Evolutionary conservation across 2,113 vertebrate genomes (phyloP), one percentile per base, ranked within the genome.

Genomic region (Lepisosteus oculatus): DNA sequence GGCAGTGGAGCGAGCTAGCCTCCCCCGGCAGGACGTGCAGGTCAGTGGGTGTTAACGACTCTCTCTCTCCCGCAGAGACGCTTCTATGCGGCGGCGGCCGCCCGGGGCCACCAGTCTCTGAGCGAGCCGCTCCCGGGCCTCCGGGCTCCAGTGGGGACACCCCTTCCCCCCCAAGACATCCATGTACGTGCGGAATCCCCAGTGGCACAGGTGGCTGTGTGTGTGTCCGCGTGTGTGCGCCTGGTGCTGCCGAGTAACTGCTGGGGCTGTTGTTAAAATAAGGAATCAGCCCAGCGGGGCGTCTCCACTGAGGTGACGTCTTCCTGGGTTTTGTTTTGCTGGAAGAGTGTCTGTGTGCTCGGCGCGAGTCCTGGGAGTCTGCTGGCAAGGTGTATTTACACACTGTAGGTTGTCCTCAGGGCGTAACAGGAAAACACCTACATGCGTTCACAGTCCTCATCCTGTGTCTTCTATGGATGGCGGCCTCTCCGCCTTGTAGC

Each of bases 11-110:
- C 78, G 73, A 6, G 73, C 89, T 14, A 91, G 85, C 74, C 90
- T 87, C 55, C 86, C 83, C 4, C 93, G 93, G 3, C 91, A 97
- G 82, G 94, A 95, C 67, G 89, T 95, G 59, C 95, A 97, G 95
- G 97, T 98, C 70, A 87, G 95, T 95, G 78, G 67, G 74, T 67
- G 71, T 72, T 85, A 57, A 82, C 63, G n/a, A 70, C 0, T 77
- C 42, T 83, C 65, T 83, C 67, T 87, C 51, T 85, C 75, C 69
- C 71, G 69, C 79, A 85, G 83, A 84, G 72, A 78, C 76, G 68
- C 2, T 88, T 82, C 74, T 78, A 80, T 83, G 83, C 14, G 6
- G 73, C 29, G 29, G 73, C 29, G 29, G 29, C 79, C 70, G 43
- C 72, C 75, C 80, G 65, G 74, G 68, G 71, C 69, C 65, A 59